Evolutionary conservation across 2,888 invertebrate genomes (phyloP).

Genomic region (Sussaba pulchella): DNA sequence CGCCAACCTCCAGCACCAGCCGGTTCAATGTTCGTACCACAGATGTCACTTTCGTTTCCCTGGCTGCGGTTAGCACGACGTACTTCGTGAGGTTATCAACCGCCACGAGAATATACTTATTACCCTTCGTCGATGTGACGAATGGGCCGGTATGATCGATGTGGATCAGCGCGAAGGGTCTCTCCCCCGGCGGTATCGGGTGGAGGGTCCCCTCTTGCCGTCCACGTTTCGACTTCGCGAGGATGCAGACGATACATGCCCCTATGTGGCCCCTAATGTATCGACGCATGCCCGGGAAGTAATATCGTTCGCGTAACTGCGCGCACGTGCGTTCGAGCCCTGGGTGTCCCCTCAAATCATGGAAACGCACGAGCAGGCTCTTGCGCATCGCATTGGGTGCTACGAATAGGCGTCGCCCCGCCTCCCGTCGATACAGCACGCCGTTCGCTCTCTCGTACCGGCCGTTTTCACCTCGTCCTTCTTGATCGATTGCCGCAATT

Average conservation of each 20-base stretch:
- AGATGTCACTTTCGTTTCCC: background rate
- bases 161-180: slow-evolving; percentile 70
- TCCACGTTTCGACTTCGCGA: slow-evolving; percentile 66
- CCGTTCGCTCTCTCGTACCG: too few relatives aligned
- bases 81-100: slow-evolving; percentile 69
- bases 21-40: background rate
- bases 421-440: too few relatives aligned
- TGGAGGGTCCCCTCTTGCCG: slow-evolving; percentile 67
- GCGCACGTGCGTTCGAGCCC: slow-evolving; percentile 64
- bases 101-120: slow-evolving; percentile 67
- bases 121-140: slow-evolving; percentile 45
- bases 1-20: slow-evolving; percentile 1
- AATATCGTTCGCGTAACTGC: slow-evolving; percentile 65
- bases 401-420: slow-evolving; percentile 42
- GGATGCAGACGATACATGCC: slow-evolving; percentile 70
- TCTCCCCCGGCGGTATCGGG: slow-evolving; percentile 68
- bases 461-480: too few relatives aligned
- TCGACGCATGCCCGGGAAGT: slow-evolving; percentile 66
- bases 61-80: background rate
- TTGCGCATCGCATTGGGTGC: slow-evolving; percentile 41
- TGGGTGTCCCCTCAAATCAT: slow-evolving; percentile 69
- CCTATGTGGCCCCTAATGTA: slow-evolving; percentile 68
- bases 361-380: slow-evolving; percentile 61
- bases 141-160: slow-evolving; percentile 70
- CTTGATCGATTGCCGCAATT: too few relatives aligned